Conservation (phyloP, 2,888 invertebrate species). For the Chloroclystis v-ata region DNA sequence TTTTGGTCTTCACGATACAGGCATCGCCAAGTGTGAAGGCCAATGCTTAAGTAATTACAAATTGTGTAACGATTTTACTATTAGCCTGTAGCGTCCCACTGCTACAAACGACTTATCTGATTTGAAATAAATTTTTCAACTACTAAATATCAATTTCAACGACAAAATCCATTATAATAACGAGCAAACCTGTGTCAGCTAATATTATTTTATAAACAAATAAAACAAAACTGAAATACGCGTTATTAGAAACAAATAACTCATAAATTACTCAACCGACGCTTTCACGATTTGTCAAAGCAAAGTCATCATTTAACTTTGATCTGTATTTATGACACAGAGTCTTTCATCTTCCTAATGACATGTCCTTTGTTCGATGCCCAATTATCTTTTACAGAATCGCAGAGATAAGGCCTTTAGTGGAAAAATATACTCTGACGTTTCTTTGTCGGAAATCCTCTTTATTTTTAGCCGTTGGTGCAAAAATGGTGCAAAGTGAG, state of each 20-base stretch:
- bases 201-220: neutral
- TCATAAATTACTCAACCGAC: neutral
- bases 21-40: no score
- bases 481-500: neutral
- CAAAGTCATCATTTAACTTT: constrained; percentile 21
- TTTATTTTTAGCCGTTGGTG: neutral
- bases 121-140: no score
- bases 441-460: neutral
- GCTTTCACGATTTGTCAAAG: constrained; percentile 9
- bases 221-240: neutral
- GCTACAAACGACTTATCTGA: no score
- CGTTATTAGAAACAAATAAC: neutral
- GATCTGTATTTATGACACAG: constrained; percentile 30
- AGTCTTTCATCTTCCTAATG: constrained; percentile 34
- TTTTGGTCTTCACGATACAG: no score
- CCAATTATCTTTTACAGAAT: constrained; percentile 31
- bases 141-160: no score
- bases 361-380: constrained; percentile 31
- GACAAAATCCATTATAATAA: no score
- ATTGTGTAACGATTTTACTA: no score
- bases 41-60: no score
- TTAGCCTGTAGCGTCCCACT: no score
- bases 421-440: constrained; percentile 3
- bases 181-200: no score
- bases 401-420: constrained; percentile 2